These are phyloP conservation scores for Microtus richardsoni DNA, from an alignment of 2,113 vertebrate species.

Conservation along the genomic window DNA sequence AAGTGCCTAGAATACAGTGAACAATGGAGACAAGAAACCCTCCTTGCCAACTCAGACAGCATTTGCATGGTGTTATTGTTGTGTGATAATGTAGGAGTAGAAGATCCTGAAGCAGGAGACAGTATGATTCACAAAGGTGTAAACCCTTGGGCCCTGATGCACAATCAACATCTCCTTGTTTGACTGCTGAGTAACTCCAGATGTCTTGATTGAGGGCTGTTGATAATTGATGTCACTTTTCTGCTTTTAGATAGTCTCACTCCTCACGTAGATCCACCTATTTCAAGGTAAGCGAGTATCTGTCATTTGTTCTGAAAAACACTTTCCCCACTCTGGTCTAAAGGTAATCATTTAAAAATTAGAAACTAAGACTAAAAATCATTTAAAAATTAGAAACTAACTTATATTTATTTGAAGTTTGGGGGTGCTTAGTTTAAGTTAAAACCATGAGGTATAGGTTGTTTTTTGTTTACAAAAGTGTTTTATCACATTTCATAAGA, in stretches of 20 bases:
- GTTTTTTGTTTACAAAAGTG: constrained; percentile 39
- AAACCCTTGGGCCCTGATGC: constrained; percentile 70
- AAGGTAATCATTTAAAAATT: constrained; percentile 30
- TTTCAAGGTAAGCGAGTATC: neutral
- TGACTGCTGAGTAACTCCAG: constrained; percentile 77
- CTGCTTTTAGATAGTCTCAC: constrained; percentile 43
- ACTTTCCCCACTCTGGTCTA: neutral
- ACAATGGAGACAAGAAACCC: neutral
- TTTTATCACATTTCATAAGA: neutral
- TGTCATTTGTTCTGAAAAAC: constrained; percentile 41
- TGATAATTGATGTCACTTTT: constrained; percentile 55
- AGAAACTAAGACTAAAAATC: neutral
- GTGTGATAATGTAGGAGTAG: constrained; percentile 15
- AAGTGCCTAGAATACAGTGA: neutral
- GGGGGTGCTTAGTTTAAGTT: neutral
- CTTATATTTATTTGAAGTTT: constrained; percentile 49
- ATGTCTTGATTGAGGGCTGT: constrained; percentile 71
- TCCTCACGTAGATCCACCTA: neutral
- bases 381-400: neutral
- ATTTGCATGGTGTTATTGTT: constrained; percentile 44
- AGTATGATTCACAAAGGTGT: constrained; percentile 57
- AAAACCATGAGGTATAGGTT: constrained; percentile 9
- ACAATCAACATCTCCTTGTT: constrained; percentile 74
- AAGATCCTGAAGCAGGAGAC: constrained; percentile 56
- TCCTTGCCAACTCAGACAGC: neutral